These are phyloP conservation scores for Pachymerium ferrugineum DNA, from an alignment of 2,888 invertebrate genomes.

Conservation along the genomic window DNA sequence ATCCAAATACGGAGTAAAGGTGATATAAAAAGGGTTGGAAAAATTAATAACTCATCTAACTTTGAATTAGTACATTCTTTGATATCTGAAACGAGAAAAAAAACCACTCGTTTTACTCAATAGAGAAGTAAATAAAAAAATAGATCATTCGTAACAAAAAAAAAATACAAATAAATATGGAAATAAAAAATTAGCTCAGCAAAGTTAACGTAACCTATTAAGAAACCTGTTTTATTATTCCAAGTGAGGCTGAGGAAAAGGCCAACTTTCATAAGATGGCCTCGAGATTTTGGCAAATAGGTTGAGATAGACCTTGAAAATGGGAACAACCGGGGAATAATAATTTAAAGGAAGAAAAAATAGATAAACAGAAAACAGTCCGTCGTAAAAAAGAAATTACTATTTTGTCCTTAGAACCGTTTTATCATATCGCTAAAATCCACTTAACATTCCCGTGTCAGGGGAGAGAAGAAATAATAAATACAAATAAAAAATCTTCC, in stretches of 20 bases:
- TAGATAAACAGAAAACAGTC: slow-evolving; percentile 3
- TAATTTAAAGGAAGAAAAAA: too few relatives aligned
- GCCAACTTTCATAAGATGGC: slow-evolving; percentile 2
- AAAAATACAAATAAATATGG: not conserved
- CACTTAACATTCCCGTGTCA: too few relatives aligned
- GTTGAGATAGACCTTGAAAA: slow-evolving; percentile 9
- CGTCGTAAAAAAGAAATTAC: too few relatives aligned
- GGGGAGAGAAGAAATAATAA: not conserved
- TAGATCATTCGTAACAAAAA: not conserved
- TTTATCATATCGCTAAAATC: too few relatives aligned
- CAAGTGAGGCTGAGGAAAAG: not conserved
- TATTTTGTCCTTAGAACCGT: too few relatives aligned
- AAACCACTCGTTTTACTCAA: too few relatives aligned
- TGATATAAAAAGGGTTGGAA: not conserved
- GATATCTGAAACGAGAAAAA: not conserved
- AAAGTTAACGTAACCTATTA: not conserved
- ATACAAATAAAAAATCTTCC: not conserved
- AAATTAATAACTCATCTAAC: not conserved
- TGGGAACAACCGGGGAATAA: slow-evolving; percentile 1
- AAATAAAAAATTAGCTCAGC: not conserved
- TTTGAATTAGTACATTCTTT: not conserved
- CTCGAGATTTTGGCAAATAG: slow-evolving; percentile 13
- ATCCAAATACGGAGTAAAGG: slow-evolving; percentile 2
- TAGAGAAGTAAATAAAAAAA: not conserved
- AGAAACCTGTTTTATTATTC: slow-evolving; percentile 2